A percentile compares a stretch with the other conserved stretches of the same genome.
Conservation (phyloP, 2,797 vertebrate species). For the Valencia hispanica region DNA sequence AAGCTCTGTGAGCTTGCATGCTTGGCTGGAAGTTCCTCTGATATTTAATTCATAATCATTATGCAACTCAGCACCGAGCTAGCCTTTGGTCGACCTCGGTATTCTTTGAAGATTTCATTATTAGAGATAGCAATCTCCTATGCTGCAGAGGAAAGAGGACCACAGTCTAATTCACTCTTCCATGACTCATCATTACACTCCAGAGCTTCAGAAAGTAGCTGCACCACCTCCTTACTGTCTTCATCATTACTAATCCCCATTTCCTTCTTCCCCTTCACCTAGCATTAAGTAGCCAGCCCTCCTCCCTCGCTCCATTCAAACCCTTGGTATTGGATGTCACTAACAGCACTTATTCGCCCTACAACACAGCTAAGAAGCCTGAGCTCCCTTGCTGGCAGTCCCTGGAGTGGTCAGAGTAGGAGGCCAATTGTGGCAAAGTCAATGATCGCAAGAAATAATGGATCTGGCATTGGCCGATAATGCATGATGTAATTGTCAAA, state of each 20-base stretch:
- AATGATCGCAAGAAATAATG: slow-evolving; percentile 89
- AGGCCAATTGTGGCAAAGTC: slow-evolving; percentile 74
- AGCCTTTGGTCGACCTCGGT: slow-evolving; percentile 64
- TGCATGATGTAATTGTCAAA: slow-evolving; percentile 93
- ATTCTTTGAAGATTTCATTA: slow-evolving; percentile 75
- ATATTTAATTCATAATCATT: slow-evolving; percentile 77
- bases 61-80: slow-evolving; percentile 60
- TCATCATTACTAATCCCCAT: slow-evolving; percentile 74
- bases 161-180: slow-evolving; percentile 68
- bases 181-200: slow-evolving; percentile 78
- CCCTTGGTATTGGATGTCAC: slow-evolving; percentile 78
- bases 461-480: slow-evolving; percentile 87
- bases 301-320: slow-evolving; percentile 53
- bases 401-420: slow-evolving; percentile 77
- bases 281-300: slow-evolving; percentile 67
- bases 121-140: slow-evolving; percentile 65
- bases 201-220: slow-evolving; percentile 63
- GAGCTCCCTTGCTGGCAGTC: slow-evolving; percentile 66
- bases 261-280: slow-evolving; percentile 74
- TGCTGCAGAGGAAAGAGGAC: slow-evolving; percentile 54
- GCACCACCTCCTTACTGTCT: slow-evolving; percentile 65
- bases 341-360: slow-evolving; percentile 83
- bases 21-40: slow-evolving; percentile 56
- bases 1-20: slow-evolving; percentile 41
- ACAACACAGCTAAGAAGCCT: slow-evolving; percentile 58